A percentile compares a stretch with the other conserved stretches of the same genome.
Conservation (phyloP, 2,113 vertebrate genomes). For the Pseudolaguvia tuberculata region DNA sequence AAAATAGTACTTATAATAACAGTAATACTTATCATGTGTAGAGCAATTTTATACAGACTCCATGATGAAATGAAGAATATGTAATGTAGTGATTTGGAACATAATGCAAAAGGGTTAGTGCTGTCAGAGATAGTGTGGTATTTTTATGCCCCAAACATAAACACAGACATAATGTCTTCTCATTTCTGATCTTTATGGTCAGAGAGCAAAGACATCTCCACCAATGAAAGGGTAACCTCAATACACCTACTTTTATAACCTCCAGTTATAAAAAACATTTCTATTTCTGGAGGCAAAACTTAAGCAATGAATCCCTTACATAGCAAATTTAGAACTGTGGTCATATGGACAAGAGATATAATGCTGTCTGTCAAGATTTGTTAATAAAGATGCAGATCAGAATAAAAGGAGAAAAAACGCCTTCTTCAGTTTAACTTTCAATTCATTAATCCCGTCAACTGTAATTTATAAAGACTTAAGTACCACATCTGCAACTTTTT, state of each 20-base stretch:
- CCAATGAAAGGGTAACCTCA: constrained; percentile 1
- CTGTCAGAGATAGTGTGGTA: background rate
- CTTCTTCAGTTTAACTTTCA: background rate
- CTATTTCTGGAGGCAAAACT: background rate
- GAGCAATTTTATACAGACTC: constrained; percentile 57
- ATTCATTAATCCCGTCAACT: background rate
- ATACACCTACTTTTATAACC: background rate
- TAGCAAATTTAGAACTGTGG: background rate
- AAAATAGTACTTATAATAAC: constrained; percentile 59
- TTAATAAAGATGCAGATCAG: background rate
- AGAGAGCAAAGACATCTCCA: constrained; percentile 11
- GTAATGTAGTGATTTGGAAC: constrained; percentile 36
- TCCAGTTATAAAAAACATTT: background rate
- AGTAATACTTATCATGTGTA: constrained; percentile 55
- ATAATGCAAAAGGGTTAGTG: constrained; percentile 29
- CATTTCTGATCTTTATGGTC: constrained; percentile 10
- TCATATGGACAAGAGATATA: background rate
- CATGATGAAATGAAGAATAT: constrained; percentile 36
- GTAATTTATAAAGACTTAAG: constrained; percentile 21
- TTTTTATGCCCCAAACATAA: background rate
- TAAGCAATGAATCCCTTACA: background rate
- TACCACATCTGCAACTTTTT: constrained; percentile 16
- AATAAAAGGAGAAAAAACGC: background rate
- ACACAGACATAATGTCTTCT: constrained; percentile 14
- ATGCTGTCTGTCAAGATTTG: background rate